Base-by-base conservation (phyloP, 2,888 invertebrate genomes). In the Campoplex capitator region DNA sequence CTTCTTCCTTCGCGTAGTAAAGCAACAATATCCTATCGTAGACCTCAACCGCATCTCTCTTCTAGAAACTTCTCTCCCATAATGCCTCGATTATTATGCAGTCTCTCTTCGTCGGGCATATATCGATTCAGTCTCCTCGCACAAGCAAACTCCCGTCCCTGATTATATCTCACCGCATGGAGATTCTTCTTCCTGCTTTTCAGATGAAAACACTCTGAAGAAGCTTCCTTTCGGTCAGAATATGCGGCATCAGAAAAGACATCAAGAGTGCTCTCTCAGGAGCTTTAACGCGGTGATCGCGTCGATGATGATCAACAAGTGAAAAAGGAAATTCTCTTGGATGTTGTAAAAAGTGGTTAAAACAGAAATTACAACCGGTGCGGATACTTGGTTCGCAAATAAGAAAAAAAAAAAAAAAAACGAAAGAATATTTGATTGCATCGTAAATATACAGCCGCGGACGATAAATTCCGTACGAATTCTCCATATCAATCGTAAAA, bases 31-130 rank as follows among this genome's bases (percentile, higher is more conserved):
- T 81, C 42, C 62, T 70, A 70, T 51, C 28, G 48, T 18, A n/a
- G 48, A 73, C 23, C 13, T 56, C 48, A 58, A 73, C 58, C 48
- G 77, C 16, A 56, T 75, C 38, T 18, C 74, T 38, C 62, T 23
- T 23, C 71, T 38, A 28, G 54, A 82, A 67, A 28, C 51, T 23
- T 23, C 23, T 74, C 62, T 51, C 45, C n/a, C 58, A 82, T 62
- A 87, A 87, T 87, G 70, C 51, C 75, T 82, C 75, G 78, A 87
- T 87, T 87, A 84, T 87, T 84, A 87, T 87, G 87, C 87, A 82
- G 87, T 84, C 75, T 84, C 84, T 84, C 74, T 81, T 84, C 32
- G 62, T 62, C 75, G 23, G 0, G 23, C 23, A 23, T 42, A 42
- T 62, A 87, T 87, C 77, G 84, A 87, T 87, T 76, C 68, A 79